A percentile compares a stretch with the other conserved stretches of the same genome.
These are phyloP conservation scores for Conus canariensis DNA, from an alignment of 2,888 invertebrate species.

Conservation along the genomic window DNA sequence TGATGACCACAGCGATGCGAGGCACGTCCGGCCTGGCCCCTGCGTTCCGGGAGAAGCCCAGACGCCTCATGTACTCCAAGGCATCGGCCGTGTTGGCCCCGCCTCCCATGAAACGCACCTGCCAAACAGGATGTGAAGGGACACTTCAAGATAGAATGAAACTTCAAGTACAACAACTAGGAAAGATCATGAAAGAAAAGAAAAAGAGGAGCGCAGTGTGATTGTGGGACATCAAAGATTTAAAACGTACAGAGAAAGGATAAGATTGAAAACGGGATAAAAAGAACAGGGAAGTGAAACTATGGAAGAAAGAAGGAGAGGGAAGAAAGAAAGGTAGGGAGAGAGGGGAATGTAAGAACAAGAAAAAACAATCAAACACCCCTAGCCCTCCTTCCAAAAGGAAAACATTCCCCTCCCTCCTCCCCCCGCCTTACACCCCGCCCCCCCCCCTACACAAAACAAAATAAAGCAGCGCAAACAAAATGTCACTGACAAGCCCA, in stretches of 20 bases:
- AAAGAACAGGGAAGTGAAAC: too few relatives aligned
- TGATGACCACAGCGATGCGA: slow-evolving; percentile 64
- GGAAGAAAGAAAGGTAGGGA: too few relatives aligned
- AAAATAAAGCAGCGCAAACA: too few relatives aligned
- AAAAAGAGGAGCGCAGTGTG: not conserved
- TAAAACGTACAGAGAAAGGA: not conserved
- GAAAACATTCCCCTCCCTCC: too few relatives aligned
- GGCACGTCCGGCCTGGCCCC: slow-evolving; percentile 64
- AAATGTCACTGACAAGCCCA: too few relatives aligned
- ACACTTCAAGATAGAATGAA: not conserved
- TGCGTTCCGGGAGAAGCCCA: slow-evolving; percentile 56
- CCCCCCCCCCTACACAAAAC: too few relatives aligned
- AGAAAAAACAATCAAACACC: too few relatives aligned
- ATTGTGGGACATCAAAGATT: not conserved
- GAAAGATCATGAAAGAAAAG: not conserved
- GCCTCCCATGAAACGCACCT: slow-evolving; percentile 69
- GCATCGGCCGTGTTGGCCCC: slow-evolving; percentile 72
- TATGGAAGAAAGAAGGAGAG: too few relatives aligned
- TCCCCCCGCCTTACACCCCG: too few relatives aligned
- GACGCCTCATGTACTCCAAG: slow-evolving; percentile 61
- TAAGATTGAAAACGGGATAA: not conserved
- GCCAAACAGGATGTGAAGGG: not conserved
- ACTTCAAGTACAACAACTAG: not conserved
- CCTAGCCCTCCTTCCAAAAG: too few relatives aligned
- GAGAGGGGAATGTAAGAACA: too few relatives aligned